A percentile compares a stretch with the other conserved stretches of the same genome.
Conservation (phyloP, 1,140 invertebrate species). For the Wiebesia pumilae region DNA sequence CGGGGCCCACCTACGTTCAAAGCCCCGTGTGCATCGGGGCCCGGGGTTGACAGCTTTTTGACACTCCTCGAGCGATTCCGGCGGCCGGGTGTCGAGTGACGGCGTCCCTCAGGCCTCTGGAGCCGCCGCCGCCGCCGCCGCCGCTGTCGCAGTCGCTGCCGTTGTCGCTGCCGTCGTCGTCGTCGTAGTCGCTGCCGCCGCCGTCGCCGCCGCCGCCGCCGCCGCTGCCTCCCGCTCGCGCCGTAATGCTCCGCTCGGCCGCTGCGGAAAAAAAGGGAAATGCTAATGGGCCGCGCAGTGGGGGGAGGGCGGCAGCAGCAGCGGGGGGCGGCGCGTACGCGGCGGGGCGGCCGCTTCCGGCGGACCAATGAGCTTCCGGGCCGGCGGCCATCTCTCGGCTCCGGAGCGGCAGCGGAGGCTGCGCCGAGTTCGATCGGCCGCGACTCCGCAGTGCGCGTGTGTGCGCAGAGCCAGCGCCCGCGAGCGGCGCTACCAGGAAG, state of each 20-base stretch:
- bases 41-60: slow-evolving; percentile 42
- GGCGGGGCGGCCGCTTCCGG: slow-evolving; percentile 17
- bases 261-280: slow-evolving; percentile 26
- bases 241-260: slow-evolving; percentile 26
- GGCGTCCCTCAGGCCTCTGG: not conserved
- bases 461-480: slow-evolving; percentile 29
- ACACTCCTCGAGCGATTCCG: slow-evolving; percentile 25
- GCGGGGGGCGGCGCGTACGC: slow-evolving; percentile 23
- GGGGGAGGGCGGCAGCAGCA: not conserved
- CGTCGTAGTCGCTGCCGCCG: no score
- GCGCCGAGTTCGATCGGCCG: slow-evolving; percentile 35
- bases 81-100: slow-evolving; percentile 50
- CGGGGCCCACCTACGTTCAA: slow-evolving; percentile 32
- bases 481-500: slow-evolving; percentile 36
- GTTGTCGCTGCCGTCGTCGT: not conserved
- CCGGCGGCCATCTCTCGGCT: slow-evolving; percentile 49
- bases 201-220: no score
- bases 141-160: not conserved
- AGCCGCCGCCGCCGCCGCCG: not conserved
- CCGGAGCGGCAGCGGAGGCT: slow-evolving; percentile 25
- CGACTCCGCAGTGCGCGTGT: slow-evolving; percentile 9
- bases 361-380: slow-evolving; percentile 33
- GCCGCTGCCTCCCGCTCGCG: not conserved
- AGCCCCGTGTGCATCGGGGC: not conserved
- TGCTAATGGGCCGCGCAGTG: not conserved